Percentiles rank a stretch among this genome's conserved stretches.
phyloP scores from a whole-genome alignment of 2,113 vertebrate genomes.

The Mustela lutreola region DNA sequence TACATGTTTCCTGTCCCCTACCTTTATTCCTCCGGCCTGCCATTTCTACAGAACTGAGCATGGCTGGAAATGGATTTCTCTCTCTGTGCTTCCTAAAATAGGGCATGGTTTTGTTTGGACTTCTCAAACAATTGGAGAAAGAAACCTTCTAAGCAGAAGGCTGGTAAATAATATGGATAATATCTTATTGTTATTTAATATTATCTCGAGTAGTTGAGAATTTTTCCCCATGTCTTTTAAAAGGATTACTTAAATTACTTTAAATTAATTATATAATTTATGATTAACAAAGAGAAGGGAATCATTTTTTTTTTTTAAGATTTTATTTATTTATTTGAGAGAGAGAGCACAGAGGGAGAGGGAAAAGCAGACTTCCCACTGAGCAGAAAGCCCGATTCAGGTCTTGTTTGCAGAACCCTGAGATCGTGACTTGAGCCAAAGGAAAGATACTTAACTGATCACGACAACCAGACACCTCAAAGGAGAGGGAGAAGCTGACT shows the following conservation, averaged over 20 bases:
- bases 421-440: no score
- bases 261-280: neutral
- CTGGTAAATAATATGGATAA: neutral
- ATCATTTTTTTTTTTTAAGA: neutral
- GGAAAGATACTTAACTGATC: no score
- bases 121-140: neutral
- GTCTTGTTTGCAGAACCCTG: no score
- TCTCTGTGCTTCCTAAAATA: neutral
- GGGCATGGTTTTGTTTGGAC: neutral
- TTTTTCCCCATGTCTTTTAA: neutral
- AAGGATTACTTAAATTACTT: neutral
- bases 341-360: no score
- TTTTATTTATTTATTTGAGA: no score
- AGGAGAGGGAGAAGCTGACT: no score
- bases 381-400: no score
- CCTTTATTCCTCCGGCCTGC: neutral
- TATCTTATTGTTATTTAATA: slow-evolving; percentile 6
- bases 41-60: neutral
- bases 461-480: no score
- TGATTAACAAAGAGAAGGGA: neutral
- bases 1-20: no score
- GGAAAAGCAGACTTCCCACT: no score
- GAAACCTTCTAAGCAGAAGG: neutral
- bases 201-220: neutral
- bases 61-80: neutral